Base-by-base conservation (phyloP, 2,888 invertebrate genomes). In the Dione vanillae region DNA sequence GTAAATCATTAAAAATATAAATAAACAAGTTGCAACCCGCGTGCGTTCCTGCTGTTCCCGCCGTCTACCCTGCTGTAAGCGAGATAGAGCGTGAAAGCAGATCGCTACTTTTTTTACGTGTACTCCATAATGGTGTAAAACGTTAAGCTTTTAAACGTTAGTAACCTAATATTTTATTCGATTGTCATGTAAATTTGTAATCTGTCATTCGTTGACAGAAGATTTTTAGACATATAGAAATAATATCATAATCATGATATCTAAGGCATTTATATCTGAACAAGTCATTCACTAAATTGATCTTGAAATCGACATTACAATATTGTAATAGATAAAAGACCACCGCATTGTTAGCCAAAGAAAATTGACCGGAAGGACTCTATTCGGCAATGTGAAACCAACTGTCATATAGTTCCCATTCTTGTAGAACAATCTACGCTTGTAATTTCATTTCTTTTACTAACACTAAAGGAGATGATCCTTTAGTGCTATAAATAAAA, bases 371-470 rank as follows among this genome's bases (percentile, higher is more conserved):
- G 76, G 75, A 76, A 72, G 69, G 27, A 35, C 61, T 75, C 76
- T 76, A 76, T 76, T 72, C 75, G 69, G 43, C 70, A 69, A 65
- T 74, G 76, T 70, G 76, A 76, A 75, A 67, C 54, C 67, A 51
- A 61, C 65, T 43, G 40, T 20, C 56, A 49, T 47, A 27, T 47
- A 67, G 75, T 76, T 76, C 75, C 72, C 75, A 72, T 70, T 72
- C 62, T 56, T 65, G 37, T 47, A 49, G 59, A 62, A 51, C 49
- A 49, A 64, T 49, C 16, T 47, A 37, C 3, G 45, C 14, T 19
- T 61, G 43, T 14, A 10, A 9, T 43, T 11, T 14, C 20, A n/a
- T 61, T 43, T 16, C 19, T 61, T 40, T 16, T 54, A n/a, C 49
- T 12, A 6, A 10, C 7, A n/a, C n/a, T n/a, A n/a, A n/a, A n/a